Evolutionary conservation across 2,797 vertebrate species (phyloP).

Genomic region (Leontocebus nigricollis): DNA sequence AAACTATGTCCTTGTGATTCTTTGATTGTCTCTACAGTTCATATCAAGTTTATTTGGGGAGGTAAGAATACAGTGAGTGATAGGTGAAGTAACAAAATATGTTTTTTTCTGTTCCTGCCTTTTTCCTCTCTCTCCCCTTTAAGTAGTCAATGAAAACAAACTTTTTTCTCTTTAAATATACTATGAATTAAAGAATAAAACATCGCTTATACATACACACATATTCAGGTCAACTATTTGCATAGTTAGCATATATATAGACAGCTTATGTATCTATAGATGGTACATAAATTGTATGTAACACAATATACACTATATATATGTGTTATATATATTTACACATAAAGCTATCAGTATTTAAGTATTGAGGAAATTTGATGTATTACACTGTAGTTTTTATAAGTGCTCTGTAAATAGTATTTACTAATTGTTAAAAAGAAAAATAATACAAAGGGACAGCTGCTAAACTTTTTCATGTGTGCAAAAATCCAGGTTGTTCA

Average conservation of each 20-base stretch:
- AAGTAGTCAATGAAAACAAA: neutral
- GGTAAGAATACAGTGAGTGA: neutral
- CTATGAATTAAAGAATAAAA: neutral
- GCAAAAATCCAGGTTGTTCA: neutral
- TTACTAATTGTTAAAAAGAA: neutral
- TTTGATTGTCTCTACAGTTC: neutral
- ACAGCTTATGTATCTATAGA: neutral
- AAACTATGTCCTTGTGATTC: neutral
- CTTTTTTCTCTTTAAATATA: neutral
- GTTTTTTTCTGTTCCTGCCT: neutral
- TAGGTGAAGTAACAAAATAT: neutral
- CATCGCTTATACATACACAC: neutral
- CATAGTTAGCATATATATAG: neutral
- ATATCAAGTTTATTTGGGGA: neutral
- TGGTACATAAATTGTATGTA: neutral
- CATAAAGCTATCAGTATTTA: neutral
- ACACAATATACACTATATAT: neutral
- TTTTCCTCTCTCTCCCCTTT: neutral
- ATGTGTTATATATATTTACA: neutral
- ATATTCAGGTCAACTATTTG: neutral
- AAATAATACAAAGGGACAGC: neutral
- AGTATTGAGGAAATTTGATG: neutral
- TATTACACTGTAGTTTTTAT: neutral
- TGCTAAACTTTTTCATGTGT: neutral
- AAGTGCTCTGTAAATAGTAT: neutral